Conservation (phyloP, 2,113 vertebrate genomes). For the Phalacrocorax carbo region DNA sequence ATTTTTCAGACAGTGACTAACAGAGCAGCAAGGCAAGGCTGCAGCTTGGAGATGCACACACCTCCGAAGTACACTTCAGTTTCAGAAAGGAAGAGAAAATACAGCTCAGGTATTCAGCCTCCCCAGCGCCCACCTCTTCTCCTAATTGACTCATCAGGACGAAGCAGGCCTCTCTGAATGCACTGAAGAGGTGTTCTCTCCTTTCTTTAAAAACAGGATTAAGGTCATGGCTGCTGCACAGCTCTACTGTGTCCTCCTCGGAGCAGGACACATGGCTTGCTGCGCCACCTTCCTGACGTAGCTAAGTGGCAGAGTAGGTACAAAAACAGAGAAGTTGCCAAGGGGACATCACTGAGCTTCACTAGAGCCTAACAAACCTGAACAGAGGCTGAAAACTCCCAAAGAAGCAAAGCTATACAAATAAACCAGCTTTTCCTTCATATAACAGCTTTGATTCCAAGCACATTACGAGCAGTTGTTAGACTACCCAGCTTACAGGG, state of each 20-base stretch:
- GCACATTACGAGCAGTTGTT: rapidly evolving
- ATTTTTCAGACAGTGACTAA: rapidly evolving
- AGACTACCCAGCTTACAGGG: neutral
- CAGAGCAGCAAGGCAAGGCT: neutral
- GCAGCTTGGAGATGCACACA: neutral
- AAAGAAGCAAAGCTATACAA: neutral
- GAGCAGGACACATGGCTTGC: neutral
- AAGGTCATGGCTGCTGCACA: neutral
- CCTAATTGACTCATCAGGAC: neutral
- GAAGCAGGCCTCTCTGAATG: neutral
- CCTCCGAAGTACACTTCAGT: neutral
- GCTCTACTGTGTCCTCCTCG: neutral
- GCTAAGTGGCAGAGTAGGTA: neutral
- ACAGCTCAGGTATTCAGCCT: neutral
- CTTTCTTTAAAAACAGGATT: neutral
- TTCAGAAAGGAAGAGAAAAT: neutral
- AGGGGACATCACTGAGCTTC: neutral
- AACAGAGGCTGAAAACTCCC: neutral
- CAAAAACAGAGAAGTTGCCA: neutral
- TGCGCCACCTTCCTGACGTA: neutral
- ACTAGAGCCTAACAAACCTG: neutral
- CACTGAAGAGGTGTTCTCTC: neutral
- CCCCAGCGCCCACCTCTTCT: neutral
- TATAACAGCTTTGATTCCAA: neutral
- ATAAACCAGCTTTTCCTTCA: neutral